Conservation (phyloP, 2,797 vertebrate genomes). For the Rhincodon typus region DNA sequence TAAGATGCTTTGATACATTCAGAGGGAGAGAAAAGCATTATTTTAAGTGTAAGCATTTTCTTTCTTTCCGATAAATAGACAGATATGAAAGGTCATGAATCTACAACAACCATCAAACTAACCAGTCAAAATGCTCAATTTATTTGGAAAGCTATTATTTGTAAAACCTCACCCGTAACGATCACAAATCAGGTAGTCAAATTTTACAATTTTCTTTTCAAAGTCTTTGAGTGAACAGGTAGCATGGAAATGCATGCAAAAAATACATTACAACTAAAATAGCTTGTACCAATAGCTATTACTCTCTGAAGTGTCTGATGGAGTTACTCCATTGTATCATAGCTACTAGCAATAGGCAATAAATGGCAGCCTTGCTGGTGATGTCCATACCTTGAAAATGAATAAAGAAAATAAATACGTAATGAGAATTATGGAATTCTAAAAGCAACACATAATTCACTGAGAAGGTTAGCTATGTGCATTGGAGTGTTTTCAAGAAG, state of each 20-base stretch:
- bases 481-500: not conserved
- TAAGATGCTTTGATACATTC: not conserved
- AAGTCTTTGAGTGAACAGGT: not conserved
- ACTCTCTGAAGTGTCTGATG: not conserved
- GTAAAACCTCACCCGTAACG: not conserved
- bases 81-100: not conserved
- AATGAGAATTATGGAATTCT: not conserved
- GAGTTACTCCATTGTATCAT: not conserved
- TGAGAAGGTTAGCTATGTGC: not conserved
- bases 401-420: not conserved
- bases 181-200: not conserved
- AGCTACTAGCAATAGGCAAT: not conserved
- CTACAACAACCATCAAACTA: not conserved
- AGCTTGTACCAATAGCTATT: not conserved
- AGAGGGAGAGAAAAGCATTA: not conserved
- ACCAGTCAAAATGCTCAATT: not conserved
- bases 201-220: not conserved
- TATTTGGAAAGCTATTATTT: not conserved
- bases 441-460: not conserved
- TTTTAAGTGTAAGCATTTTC: not conserved
- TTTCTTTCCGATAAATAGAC: not conserved
- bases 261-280: not conserved
- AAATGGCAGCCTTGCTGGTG: not conserved
- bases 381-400: not conserved
- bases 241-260: not conserved